Percentiles rank a stretch among this genome's conserved stretches.
Conservation (phyloP, 2,888 invertebrate genomes). For the Carterocephalus palaemon region DNA sequence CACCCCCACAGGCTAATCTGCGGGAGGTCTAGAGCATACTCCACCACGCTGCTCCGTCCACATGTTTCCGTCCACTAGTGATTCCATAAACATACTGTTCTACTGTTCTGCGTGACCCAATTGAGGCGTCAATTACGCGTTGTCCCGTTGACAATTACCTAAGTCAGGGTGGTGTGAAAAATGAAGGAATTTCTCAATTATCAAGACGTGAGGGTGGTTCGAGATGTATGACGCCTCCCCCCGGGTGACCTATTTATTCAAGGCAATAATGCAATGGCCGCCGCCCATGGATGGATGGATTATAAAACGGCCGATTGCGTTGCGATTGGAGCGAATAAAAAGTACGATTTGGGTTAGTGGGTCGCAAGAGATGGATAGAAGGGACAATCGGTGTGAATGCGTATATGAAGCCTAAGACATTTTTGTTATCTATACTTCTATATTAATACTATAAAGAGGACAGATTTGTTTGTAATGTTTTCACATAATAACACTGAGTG, state of each 20-base stretch:
- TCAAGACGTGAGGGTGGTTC: conserved; percentile 46
- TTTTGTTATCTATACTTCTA: too few relatives aligned
- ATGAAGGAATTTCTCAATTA: conserved; percentile 49
- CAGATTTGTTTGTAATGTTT: too few relatives aligned
- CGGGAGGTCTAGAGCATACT: too few relatives aligned
- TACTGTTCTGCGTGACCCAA: conserved; percentile 6
- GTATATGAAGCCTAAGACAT: too few relatives aligned
- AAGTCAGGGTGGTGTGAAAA: conserved; percentile 31
- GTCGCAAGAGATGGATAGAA: neutral
- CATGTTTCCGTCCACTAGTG: too few relatives aligned
- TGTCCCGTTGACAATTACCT: conserved; percentile 6
- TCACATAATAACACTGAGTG: too few relatives aligned
- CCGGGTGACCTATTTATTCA: conserved; percentile 51
- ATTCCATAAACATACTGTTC: too few relatives aligned
- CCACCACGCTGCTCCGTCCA: too few relatives aligned
- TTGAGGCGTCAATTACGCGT: conserved; percentile 12
- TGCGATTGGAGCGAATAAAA: neutral
- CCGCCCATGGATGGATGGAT: conserved; percentile 17
- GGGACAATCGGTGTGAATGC: too few relatives aligned
- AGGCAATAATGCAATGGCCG: conserved; percentile 42
- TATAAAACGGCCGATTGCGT: conserved; percentile 16
- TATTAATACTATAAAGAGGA: too few relatives aligned
- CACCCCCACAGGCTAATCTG: too few relatives aligned
- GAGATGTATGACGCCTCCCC: conserved; percentile 50
- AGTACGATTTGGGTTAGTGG: conserved; percentile 1